Conservation (phyloP, 2,797 vertebrate genomes). For the Apogon hyalosoma region DNA sequence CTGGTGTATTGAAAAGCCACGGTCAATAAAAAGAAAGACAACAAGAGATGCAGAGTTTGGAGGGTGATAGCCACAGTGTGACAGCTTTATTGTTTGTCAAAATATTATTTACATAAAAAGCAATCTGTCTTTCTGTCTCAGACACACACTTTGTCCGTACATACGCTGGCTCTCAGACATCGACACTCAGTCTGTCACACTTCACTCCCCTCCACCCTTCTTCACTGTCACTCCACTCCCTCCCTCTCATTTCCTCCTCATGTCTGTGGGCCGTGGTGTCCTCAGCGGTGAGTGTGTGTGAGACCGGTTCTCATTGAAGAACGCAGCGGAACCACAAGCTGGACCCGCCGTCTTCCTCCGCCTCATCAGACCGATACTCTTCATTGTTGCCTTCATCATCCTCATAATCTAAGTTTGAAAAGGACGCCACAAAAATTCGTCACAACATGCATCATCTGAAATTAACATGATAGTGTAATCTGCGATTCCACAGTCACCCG, state of each 20-base stretch:
- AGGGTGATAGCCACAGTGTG: conserved; percentile 66
- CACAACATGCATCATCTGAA: conserved; percentile 39
- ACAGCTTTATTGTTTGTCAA: conserved; percentile 80
- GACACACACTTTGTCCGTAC: conserved; percentile 56
- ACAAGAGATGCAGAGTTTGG: conserved; percentile 64
- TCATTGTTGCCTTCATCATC: conserved; percentile 52
- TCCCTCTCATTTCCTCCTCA: conserved; percentile 60
- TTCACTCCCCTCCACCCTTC: conserved; percentile 57
- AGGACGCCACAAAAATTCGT: conserved; percentile 34
- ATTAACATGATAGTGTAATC: conserved; percentile 30
- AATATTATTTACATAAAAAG: conserved; percentile 82
- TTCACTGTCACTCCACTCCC: conserved; percentile 40
- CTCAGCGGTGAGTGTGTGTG: conserved; percentile 63
- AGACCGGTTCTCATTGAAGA: conserved; percentile 81
- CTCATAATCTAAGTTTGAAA: conserved; percentile 64
- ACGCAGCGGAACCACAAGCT: conserved; percentile 80
- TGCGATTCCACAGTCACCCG: conserved; percentile 24
- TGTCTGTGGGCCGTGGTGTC: conserved; percentile 66
- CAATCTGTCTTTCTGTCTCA: conserved; percentile 68
- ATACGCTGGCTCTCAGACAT: conserved; percentile 51
- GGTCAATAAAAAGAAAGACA: conserved; percentile 44
- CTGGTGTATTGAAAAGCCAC: conserved; percentile 60
- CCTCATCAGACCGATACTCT: conserved; percentile 29
- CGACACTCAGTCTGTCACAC: conserved; percentile 70
- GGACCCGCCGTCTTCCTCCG: conserved; percentile 48